phyloP scores from a whole-genome alignment of 1,140 invertebrate species.

The Kradibia gibbosae region DNA sequence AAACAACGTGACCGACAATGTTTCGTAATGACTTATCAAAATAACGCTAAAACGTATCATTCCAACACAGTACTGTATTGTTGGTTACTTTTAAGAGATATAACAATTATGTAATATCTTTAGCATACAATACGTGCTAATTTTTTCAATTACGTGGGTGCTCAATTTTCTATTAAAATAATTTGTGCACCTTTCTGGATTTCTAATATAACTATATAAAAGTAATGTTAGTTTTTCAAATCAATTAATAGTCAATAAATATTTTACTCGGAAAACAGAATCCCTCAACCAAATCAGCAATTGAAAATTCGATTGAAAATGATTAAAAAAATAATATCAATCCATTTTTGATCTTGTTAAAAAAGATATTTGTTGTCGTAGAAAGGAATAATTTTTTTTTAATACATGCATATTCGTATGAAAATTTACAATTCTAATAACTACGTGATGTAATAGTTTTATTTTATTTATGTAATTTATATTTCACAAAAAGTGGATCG shows the following conservation, averaged over 20 bases:
- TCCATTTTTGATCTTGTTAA: not conserved
- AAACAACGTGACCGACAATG: not conserved
- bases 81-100: not conserved
- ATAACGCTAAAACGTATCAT: not conserved
- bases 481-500: not conserved
- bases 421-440: not conserved
- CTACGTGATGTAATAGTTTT: not conserved
- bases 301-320: constrained; percentile 30
- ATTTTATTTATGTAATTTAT: not conserved
- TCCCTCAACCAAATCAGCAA: constrained; percentile 1
- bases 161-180: not conserved
- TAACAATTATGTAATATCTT: not conserved
- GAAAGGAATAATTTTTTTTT: no score
- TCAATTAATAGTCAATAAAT: constrained; percentile 17
- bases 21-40: constrained; percentile 18
- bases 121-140: not conserved
- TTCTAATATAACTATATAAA: constrained; percentile 7
- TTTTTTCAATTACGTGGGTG: constrained; percentile 1
- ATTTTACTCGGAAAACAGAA: not conserved
- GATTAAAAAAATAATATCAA: constrained; percentile 7
- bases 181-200: not conserved
- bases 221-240: constrained; percentile 13
- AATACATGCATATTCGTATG: not conserved
- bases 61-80: not conserved
- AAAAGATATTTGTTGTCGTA: no score